Conservation (phyloP, 2,113 vertebrate species). For the Atractosteus spatula region DNA sequence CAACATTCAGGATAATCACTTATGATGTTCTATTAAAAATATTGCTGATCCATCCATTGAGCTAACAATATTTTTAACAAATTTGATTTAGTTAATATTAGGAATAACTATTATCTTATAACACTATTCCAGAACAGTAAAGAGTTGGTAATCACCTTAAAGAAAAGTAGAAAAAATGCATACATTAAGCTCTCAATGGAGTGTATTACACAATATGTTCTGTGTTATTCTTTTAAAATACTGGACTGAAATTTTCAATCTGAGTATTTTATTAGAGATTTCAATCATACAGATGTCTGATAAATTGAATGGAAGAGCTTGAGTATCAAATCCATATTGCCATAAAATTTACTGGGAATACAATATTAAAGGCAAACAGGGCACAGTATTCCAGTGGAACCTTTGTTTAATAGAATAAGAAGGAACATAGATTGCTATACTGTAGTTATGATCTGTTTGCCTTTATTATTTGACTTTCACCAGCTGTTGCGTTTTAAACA, state of each 20-base stretch:
- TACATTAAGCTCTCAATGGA: too few relatives aligned
- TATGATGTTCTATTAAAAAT: too few relatives aligned
- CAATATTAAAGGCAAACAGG: conserved; percentile 29
- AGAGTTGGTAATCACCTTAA: too few relatives aligned
- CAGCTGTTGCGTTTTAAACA: too few relatives aligned
- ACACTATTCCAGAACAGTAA: too few relatives aligned
- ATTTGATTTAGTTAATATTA: too few relatives aligned
- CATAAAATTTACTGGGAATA: conserved; percentile 25
- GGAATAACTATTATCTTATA: too few relatives aligned
- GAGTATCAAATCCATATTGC: conserved; percentile 25
- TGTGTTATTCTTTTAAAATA: not conserved
- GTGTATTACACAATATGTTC: not conserved
- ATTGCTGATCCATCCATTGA: too few relatives aligned
- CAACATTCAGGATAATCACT: too few relatives aligned
- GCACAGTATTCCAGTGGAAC: conserved; percentile 13
- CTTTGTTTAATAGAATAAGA: conserved; percentile 18
- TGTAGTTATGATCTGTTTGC: too few relatives aligned
- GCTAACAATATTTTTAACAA: too few relatives aligned
- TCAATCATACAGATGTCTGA: not conserved
- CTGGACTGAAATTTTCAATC: not conserved
- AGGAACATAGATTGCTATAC: not conserved
- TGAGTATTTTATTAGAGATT: not conserved
- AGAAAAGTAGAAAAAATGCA: not conserved
- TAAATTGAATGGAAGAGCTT: not conserved
- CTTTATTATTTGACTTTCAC: too few relatives aligned